Evolutionary conservation across 2,113 vertebrate genomes (phyloP).

Genomic region (Galemys pyrenaicus): DNA sequence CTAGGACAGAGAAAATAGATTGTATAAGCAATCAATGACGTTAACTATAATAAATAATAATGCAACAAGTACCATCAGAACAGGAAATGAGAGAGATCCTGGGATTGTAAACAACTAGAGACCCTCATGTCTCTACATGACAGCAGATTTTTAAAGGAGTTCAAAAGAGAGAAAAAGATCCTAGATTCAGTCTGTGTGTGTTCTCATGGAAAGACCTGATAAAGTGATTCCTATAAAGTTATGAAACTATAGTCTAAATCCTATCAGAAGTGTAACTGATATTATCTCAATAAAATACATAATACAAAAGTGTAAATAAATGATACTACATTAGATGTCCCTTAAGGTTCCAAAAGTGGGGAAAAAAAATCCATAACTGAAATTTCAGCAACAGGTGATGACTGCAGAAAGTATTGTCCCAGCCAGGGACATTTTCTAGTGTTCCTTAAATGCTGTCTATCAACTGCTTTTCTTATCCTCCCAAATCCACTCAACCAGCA

Average conservation of each 20-base stretch:
- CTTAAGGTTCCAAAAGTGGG: neutral
- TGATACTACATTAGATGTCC: neutral
- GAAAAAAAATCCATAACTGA: neutral
- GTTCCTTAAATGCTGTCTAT: neutral
- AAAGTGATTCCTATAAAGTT: neutral
- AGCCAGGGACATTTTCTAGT: neutral
- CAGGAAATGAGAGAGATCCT: neutral
- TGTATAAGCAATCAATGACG: neutral
- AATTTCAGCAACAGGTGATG: neutral
- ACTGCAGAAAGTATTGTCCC: neutral
- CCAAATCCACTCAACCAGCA: neutral
- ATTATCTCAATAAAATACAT: too few relatives aligned
- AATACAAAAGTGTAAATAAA: neutral
- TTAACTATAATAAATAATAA: neutral
- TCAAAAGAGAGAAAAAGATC: too few relatives aligned
- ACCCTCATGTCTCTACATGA: neutral
- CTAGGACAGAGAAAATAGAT: neutral
- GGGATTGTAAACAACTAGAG: neutral
- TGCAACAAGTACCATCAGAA: neutral
- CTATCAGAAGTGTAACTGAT: too few relatives aligned
- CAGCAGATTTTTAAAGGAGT: too few relatives aligned
- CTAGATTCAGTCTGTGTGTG: too few relatives aligned
- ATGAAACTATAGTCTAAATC: too few relatives aligned
- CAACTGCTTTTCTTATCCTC: neutral
- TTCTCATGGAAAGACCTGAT: neutral